These are phyloP conservation scores for Tachycineta bicolor DNA, from an alignment of 2,113 vertebrate genomes.

Conservation along the genomic window DNA sequence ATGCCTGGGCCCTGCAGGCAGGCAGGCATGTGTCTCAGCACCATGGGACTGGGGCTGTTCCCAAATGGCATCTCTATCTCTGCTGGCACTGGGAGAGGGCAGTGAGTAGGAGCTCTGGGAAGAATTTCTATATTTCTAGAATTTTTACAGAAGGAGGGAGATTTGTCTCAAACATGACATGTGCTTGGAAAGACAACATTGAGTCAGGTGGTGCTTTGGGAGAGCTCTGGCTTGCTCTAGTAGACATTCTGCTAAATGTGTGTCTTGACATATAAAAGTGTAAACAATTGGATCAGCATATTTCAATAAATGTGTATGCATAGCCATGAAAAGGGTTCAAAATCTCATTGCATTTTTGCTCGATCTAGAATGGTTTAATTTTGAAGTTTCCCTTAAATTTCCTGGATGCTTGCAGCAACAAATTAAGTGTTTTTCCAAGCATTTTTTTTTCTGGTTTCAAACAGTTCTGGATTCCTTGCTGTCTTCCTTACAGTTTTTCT, in stretches of 20 bases:
- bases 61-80: too few relatives aligned
- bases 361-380: background rate
- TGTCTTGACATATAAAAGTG: background rate
- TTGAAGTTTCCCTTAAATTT: background rate
- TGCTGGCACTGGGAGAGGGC: rapidly evolving
- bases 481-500: background rate
- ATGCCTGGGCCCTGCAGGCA: rapidly evolving
- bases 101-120: background rate
- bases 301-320: background rate
- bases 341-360: background rate
- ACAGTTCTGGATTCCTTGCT: background rate
- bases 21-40: rapidly evolving
- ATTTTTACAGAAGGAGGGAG: background rate
- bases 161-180: background rate
- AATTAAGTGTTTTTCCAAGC: background rate
- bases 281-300: background rate
- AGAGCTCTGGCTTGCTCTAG: background rate
- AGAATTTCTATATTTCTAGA: background rate
- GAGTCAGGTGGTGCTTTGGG: background rate
- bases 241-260: background rate
- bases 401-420: background rate
- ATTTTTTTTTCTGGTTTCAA: background rate
- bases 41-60: rapidly evolving
- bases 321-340: background rate
- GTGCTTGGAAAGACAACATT: background rate